phyloP scores from a whole-genome alignment of 2,797 vertebrate genomes.

The Siniperca scherzeri region DNA sequence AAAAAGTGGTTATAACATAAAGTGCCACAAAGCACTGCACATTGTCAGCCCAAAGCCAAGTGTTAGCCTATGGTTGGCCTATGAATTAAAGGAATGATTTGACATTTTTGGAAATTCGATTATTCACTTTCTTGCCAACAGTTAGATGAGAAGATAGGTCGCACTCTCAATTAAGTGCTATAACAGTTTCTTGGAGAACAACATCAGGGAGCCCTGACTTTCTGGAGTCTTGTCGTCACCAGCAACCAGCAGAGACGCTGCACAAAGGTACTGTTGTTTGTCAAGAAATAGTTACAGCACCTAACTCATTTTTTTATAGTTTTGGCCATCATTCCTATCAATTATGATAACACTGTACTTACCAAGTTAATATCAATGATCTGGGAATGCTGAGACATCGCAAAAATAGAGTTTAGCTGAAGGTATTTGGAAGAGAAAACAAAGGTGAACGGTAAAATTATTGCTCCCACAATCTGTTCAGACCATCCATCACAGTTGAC shows the following conservation, averaged over 20 bases:
- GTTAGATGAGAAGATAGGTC: not conserved
- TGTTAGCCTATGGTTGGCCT: not conserved
- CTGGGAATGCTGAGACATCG: not conserved
- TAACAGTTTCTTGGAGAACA: not conserved
- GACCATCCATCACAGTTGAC: not conserved
- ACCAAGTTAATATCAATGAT: not conserved
- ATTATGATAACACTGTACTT: not conserved
- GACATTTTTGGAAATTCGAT: not conserved
- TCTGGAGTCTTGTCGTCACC: slow-evolving; percentile 20
- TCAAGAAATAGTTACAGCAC: slow-evolving; percentile 7
- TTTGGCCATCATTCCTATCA: not conserved
- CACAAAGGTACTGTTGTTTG: not conserved
- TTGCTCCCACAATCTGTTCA: not conserved
- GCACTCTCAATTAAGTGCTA: slow-evolving; percentile 4
- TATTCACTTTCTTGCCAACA: not conserved
- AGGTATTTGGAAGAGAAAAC: not conserved
- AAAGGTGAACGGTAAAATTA: not conserved
- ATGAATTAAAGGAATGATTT: slow-evolving; percentile 15
- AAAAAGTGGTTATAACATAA: slow-evolving; percentile 54
- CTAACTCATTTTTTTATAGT: not conserved
- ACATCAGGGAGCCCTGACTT: not conserved
- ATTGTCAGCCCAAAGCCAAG: slow-evolving; percentile 14
- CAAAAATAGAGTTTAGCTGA: not conserved
- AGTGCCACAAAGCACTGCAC: slow-evolving; percentile 50
- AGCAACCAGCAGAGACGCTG: not conserved